Evolutionary conservation across 2,888 invertebrate species (phyloP).

Genomic region (Caenorhabditis doughertyi): DNA sequence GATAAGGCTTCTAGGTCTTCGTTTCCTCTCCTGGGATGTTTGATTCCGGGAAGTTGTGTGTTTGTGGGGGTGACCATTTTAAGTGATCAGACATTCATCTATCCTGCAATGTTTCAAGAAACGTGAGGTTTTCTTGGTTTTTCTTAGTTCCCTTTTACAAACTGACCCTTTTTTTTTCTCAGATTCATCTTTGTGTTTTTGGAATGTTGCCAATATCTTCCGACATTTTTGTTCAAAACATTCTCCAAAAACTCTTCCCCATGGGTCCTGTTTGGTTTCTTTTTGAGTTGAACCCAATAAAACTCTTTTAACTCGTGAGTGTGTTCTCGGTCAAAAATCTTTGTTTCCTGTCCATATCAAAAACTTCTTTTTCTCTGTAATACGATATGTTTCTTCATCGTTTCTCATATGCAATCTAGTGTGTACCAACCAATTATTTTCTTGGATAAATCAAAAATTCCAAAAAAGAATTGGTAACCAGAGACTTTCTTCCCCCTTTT

Average conservation of each 20-base stretch:
- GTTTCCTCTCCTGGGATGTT: constrained; percentile 11
- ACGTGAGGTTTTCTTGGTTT: constrained; percentile 19
- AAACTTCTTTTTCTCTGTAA: constrained; percentile 26
- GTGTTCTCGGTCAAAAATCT: constrained; percentile 2
- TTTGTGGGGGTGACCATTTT: constrained; percentile 36
- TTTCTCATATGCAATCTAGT: constrained; percentile 18
- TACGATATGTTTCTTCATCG: neutral
- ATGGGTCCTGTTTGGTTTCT: neutral
- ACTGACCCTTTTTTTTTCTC: constrained; percentile 13
- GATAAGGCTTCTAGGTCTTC: constrained; percentile 31
- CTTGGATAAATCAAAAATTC: constrained; percentile 38
- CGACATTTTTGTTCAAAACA: constrained; percentile 29
- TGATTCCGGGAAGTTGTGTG: constrained; percentile 30
- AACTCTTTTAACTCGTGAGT: constrained; percentile 4
- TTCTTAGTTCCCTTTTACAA: neutral
- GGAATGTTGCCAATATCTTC: constrained; percentile 17
- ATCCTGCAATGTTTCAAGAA: constrained; percentile 24
- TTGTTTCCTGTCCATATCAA: neutral
- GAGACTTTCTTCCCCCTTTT: constrained; percentile 18
- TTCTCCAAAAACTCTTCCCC: constrained; percentile 18
- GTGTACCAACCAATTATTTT: constrained; percentile 44
- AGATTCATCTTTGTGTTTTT: constrained; percentile 24
- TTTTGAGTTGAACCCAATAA: constrained; percentile 36
- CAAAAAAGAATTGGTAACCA: constrained; percentile 27
- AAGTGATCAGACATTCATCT: constrained; percentile 26